Evolutionary conservation across 2,888 invertebrate genomes (phyloP).

Genomic region (Junonia oenone): DNA sequence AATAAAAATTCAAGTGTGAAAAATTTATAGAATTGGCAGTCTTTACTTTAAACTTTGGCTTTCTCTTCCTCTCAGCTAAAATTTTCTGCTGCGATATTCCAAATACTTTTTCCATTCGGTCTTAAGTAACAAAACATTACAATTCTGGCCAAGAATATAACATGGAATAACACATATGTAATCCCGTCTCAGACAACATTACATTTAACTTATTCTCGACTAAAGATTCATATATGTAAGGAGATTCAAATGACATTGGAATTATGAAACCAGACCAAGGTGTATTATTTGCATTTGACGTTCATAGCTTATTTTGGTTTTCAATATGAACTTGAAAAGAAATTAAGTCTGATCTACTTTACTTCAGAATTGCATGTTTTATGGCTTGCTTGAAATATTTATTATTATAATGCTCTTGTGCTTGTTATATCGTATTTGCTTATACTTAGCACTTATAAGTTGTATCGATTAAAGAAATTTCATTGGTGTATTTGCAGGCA

Average conservation of each 20-base stretch:
- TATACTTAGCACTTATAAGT: background rate
- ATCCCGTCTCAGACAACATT: conserved; percentile 5
- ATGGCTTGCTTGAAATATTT: background rate
- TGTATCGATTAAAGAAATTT: too few species aligned
- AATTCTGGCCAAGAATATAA: background rate
- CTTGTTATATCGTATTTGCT: background rate
- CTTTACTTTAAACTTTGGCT: too few species aligned
- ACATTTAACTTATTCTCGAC: conserved; percentile 20
- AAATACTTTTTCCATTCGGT: too few species aligned
- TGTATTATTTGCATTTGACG: conserved; percentile 41
- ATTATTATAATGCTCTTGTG: background rate
- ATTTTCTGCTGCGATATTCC: too few species aligned
- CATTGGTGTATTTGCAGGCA: too few species aligned
- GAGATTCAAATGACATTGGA: conserved; percentile 44
- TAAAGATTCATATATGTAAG: conserved; percentile 49
- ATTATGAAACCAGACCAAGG: conserved; percentile 63
- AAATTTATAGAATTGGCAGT: too few species aligned
- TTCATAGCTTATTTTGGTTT: conserved; percentile 37
- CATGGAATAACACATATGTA: background rate
- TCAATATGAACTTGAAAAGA: conserved; percentile 44
- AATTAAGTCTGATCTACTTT: conserved; percentile 20
- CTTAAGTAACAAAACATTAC: background rate
- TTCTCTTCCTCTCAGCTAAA: too few species aligned
- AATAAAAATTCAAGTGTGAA: too few species aligned
- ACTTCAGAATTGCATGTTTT: conserved; percentile 2